Conservation (phyloP, 2,888 invertebrate genomes). For the Clostera curtula region DNA sequence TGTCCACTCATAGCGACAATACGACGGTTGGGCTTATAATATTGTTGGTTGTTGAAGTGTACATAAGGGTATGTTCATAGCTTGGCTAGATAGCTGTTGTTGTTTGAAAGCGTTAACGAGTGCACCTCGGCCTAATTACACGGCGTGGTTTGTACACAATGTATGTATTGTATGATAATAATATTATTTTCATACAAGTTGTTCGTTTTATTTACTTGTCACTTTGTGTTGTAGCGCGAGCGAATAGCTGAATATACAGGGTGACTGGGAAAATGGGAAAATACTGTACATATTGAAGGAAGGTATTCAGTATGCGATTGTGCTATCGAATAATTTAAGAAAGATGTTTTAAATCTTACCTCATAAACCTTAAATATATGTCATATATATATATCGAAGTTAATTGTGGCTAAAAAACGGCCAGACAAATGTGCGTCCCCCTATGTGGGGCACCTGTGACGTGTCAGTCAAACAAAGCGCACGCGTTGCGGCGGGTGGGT, state of each 20-base stretch:
- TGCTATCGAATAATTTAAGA: neutral
- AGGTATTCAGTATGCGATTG: no score
- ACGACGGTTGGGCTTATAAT: slow-evolving; percentile 30
- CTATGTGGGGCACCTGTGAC: no score
- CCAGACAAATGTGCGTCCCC: no score
- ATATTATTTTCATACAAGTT: slow-evolving; percentile 53
- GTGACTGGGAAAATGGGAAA: no score
- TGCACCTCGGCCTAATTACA: slow-evolving; percentile 42
- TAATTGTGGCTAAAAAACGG: no score
- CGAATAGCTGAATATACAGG: no score
- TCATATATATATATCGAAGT: no score
- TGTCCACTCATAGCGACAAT: slow-evolving; percentile 32
- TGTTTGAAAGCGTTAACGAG: slow-evolving; percentile 46
- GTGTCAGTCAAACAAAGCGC: no score
- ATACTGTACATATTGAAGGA: no score
- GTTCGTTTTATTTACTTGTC: slow-evolving; percentile 12
- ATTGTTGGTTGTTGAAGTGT: slow-evolving; percentile 27
- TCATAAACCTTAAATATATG: no score
- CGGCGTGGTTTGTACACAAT: slow-evolving; percentile 51
- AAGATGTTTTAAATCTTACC: slow-evolving; percentile 3
- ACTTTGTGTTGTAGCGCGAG: no score
- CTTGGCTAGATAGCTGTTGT: slow-evolving; percentile 44
- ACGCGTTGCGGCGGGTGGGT: no score
- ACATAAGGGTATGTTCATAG: slow-evolving; percentile 29
- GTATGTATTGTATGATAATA: slow-evolving; percentile 53